phyloP scores from a whole-genome alignment of 1,140 invertebrate genomes.

The Carposina sasakii region DNA sequence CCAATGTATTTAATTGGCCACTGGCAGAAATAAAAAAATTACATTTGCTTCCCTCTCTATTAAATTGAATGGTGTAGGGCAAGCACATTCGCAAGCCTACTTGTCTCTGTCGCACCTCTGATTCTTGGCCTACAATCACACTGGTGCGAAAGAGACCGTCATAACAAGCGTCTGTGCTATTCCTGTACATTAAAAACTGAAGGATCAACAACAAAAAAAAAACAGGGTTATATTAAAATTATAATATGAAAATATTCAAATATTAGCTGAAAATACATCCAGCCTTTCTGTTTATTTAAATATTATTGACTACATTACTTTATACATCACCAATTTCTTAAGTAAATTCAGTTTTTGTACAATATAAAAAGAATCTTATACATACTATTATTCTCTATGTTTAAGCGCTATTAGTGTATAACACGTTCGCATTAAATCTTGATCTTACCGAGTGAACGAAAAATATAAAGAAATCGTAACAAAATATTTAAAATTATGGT shows the following conservation, averaged over 20 bases:
- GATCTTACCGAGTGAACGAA: conserved; percentile 61
- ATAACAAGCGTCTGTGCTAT: conserved; percentile 35
- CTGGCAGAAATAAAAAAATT: conserved; percentile 67
- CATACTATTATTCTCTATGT: conserved; percentile 63
- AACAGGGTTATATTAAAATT: conserved; percentile 73
- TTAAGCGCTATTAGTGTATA: conserved; percentile 57
- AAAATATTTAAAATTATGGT: conserved; percentile 67
- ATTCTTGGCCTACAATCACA: no score
- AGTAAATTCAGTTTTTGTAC: conserved; percentile 72
- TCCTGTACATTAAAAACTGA: conserved; percentile 59
- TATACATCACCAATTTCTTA: conserved; percentile 72
- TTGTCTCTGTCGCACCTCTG: neutral
- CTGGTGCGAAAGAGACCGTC: conserved; percentile 19
- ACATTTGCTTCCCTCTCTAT: conserved; percentile 55
- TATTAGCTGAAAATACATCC: conserved; percentile 62
- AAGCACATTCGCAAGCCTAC: conserved; percentile 30
- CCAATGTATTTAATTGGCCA: conserved; percentile 72
- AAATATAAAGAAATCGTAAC: conserved; percentile 63
- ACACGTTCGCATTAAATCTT: conserved; percentile 54
- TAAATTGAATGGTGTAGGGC: conserved; percentile 42
- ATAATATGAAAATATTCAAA: conserved; percentile 74
- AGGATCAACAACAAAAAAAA: conserved; percentile 70
- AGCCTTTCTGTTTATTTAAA: conserved; percentile 71
- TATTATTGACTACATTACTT: conserved; percentile 68
- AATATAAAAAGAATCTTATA: conserved; percentile 73